phyloP scores from a whole-genome alignment of 2,888 invertebrate genomes.

The Lasioglossum villosulum region DNA sequence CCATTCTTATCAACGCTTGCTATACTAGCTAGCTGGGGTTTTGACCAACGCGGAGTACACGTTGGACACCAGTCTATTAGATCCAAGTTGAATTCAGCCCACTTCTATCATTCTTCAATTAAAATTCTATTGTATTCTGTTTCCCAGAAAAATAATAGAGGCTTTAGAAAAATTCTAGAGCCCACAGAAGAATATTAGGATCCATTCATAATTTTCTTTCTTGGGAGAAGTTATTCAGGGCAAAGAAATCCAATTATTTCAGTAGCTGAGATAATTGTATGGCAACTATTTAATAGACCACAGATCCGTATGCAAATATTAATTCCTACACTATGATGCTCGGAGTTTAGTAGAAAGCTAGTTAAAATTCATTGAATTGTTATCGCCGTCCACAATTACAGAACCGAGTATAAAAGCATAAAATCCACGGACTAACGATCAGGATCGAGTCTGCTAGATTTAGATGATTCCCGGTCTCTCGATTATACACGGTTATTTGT shows the following conservation, averaged over 20 bases:
- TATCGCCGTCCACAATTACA: neutral
- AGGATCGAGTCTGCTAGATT: neutral
- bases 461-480: neutral
- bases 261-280: neutral
- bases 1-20: neutral
- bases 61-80: neutral
- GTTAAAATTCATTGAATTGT: neutral
- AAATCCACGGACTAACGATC: neutral
- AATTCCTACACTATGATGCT: neutral
- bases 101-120: neutral
- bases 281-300: neutral
- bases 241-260: neutral
- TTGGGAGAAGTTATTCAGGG: neutral
- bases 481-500: neutral
- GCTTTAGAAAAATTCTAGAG: too few relatives aligned
- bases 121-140: neutral
- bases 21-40: neutral
- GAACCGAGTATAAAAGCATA: neutral
- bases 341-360: neutral
- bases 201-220: neutral
- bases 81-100: neutral
- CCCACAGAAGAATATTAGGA: neutral
- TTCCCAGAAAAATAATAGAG: neutral
- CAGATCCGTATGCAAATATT: neutral
- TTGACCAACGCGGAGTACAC: neutral